Conservation (phyloP, 1,140 invertebrate species). For the Dinothrombium tinctorium region DNA sequence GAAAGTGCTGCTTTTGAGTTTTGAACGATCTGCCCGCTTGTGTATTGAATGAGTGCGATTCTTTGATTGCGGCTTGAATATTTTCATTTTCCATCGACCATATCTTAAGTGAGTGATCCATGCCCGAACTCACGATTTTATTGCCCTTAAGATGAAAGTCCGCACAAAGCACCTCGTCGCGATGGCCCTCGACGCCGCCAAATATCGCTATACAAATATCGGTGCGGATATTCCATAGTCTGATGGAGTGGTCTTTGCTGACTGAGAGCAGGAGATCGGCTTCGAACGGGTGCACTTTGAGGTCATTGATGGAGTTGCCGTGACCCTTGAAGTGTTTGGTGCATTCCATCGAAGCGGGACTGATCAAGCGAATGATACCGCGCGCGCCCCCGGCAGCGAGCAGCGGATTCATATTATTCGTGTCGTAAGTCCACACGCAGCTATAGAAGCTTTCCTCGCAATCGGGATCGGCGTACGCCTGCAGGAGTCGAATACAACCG, state of each 20-base stretch:
- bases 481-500: constrained; percentile 48
- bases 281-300: constrained; percentile 75
- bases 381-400: constrained; percentile 68
- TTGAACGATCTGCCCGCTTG: constrained; percentile 48
- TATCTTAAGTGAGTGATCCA: constrained; percentile 89
- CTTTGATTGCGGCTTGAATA: constrained; percentile 56
- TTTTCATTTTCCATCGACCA: constrained; percentile 65
- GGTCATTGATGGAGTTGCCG: constrained; percentile 59
- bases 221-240: constrained; percentile 84
- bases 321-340: constrained; percentile 29
- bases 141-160: constrained; percentile 72
- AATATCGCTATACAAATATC: constrained; percentile 86
- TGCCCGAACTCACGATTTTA: constrained; percentile 81
- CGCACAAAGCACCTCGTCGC: constrained; percentile 83
- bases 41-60: constrained; percentile 59
- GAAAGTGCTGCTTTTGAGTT: constrained; percentile 76
- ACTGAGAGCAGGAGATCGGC: constrained; percentile 71
- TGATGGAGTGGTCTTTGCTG: constrained; percentile 78
- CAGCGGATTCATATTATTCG: constrained; percentile 48
- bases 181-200: constrained; percentile 84
- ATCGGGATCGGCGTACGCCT: constrained; percentile 81
- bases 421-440: constrained; percentile 78
- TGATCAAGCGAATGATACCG: constrained; percentile 69
- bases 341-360: constrained; percentile 53
- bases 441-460: constrained; percentile 87